These are phyloP conservation scores for Etia nguti DNA, from an alignment of 2,113 vertebrate genomes.

Conservation along the genomic window DNA sequence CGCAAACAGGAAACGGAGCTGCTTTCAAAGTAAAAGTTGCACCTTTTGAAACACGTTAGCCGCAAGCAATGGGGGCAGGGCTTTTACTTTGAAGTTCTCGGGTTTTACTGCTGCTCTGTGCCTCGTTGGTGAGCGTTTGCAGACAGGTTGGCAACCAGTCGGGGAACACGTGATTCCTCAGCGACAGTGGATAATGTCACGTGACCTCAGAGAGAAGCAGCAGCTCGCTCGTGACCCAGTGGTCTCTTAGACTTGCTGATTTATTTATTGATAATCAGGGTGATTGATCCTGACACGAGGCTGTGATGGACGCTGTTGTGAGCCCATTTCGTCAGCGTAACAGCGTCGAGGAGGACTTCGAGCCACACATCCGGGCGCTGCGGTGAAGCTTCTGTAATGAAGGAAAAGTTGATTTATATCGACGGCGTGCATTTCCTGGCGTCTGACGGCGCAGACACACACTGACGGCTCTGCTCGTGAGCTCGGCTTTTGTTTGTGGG, in stretches of 20 bases:
- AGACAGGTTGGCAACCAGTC: neutral
- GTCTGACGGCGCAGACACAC: neutral
- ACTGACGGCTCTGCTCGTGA: neutral
- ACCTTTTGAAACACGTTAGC: fast-evolving
- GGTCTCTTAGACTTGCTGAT: fast-evolving
- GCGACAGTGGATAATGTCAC: neutral
- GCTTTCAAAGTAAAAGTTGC: neutral
- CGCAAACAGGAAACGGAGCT: neutral
- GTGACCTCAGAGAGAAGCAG: fast-evolving
- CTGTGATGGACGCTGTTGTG: neutral
- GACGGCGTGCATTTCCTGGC: neutral
- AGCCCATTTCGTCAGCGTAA: neutral
- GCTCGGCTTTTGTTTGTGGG: neutral
- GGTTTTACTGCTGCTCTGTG: neutral
- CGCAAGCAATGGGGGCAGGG: fast-evolving
- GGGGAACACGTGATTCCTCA: fast-evolving
- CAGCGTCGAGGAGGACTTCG: neutral
- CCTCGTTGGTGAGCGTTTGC: neutral
- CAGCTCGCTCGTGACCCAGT: neutral
- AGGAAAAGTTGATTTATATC: neutral
- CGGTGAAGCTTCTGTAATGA: neutral
- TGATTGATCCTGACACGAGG: neutral
- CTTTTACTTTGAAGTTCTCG: neutral
- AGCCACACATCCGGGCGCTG: neutral
- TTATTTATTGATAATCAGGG: neutral